Percentiles rank a stretch among this genome's conserved stretches.
Evolutionary conservation across 2,113 vertebrate species (phyloP).

Genomic region (Larimichthys polyactis): DNA sequence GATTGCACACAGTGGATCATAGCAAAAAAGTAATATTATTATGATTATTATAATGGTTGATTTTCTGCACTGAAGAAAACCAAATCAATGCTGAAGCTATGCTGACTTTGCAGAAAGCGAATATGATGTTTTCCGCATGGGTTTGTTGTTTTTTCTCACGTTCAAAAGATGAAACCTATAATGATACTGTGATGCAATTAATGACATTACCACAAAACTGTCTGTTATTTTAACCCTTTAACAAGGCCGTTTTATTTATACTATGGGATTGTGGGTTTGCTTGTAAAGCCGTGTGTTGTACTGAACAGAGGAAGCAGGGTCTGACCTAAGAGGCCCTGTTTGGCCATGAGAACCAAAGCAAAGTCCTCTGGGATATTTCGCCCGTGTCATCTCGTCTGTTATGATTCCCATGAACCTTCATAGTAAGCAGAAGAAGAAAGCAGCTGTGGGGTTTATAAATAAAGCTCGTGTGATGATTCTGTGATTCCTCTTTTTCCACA

Average conservation of each 20-base stretch:
- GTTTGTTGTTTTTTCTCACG: neutral
- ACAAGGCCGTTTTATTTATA: conserved; percentile 55
- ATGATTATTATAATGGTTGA: neutral
- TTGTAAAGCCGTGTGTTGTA: conserved; percentile 65
- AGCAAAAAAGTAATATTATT: neutral
- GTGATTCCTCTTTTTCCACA: neutral
- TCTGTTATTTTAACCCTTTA: conserved; percentile 4
- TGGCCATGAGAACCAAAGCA: conserved; percentile 79
- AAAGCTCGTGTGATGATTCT: conserved; percentile 26
- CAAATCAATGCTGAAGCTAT: neutral
- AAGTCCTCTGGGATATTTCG: conserved; percentile 69
- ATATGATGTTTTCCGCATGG: neutral
- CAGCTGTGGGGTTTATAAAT: conserved; percentile 64
- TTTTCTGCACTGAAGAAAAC: conserved; percentile 16
- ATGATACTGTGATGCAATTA: neutral
- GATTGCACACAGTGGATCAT: neutral
- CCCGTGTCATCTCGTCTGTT: conserved; percentile 70
- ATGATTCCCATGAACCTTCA: conserved; percentile 80
- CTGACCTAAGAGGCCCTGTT: conserved; percentile 73
- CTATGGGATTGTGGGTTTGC: conserved; percentile 56
- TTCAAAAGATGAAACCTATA: neutral
- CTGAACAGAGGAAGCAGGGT: conserved; percentile 70
- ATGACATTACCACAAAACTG: neutral
- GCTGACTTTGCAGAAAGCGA: neutral
- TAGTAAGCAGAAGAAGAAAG: conserved; percentile 31